These are phyloP conservation scores for Drosophila rufa DNA, from an alignment of 1,140 invertebrate species.

Conservation along the genomic window DNA sequence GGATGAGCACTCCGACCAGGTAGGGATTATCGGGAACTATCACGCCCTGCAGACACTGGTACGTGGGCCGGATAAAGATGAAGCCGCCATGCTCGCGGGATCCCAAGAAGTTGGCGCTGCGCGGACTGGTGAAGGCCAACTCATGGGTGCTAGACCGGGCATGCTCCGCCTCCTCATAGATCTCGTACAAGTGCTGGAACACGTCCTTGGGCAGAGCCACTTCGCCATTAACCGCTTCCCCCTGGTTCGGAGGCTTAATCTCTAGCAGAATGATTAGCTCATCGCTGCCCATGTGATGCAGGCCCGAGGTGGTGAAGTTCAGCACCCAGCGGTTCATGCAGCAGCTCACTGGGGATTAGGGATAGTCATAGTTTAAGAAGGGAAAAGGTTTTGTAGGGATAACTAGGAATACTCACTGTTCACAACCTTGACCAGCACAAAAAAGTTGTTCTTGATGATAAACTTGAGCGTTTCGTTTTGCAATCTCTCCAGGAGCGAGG, in stretches of 20 bases:
- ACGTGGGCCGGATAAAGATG: conserved; percentile 92
- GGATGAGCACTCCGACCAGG: conserved; percentile 92
- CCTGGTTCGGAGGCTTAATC: conserved; percentile 86
- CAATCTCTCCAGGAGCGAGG: conserved; percentile 86
- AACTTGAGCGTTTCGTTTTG: conserved; percentile 90
- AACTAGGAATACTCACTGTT: conserved; percentile 87
- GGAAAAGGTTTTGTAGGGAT: fast-evolving
- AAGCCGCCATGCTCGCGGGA: conserved; percentile 94
- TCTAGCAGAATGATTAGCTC: conserved; percentile 94
- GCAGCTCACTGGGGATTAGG: conserved; percentile 89
- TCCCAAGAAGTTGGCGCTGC: conserved; percentile 89
- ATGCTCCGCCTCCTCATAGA: conserved; percentile 92
- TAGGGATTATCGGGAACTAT: conserved; percentile 91
- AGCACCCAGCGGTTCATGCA: conserved; percentile 93
- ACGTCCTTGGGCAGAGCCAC: conserved; percentile 91
- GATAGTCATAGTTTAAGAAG: conserved; percentile 49
- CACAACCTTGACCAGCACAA: conserved; percentile 91
- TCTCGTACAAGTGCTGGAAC: conserved; percentile 90
- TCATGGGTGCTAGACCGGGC: conserved; percentile 89
- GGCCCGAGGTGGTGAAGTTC: conserved; percentile 92
- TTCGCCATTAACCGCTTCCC: conserved; percentile 83
- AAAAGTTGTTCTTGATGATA: conserved; percentile 92
- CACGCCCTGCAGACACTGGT: conserved; percentile 93
- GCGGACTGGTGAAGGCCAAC: conserved; percentile 89
- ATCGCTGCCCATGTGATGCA: conserved; percentile 94